Base-by-base conservation (phyloP, 2,888 invertebrate genomes). In the Xestoiulus laeticollis region DNA sequence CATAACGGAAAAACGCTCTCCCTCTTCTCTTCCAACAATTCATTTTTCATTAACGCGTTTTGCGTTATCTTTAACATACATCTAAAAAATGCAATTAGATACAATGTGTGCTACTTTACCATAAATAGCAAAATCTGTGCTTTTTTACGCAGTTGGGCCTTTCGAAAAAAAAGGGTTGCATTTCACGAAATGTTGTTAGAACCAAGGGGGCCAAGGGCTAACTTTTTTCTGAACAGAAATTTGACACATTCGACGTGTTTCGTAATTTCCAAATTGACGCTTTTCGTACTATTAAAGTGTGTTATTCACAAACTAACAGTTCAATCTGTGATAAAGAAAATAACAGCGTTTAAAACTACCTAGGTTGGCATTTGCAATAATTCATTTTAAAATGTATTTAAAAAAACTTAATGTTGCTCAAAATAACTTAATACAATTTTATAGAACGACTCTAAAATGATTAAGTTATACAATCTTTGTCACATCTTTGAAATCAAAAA, bases 71-170 rank as follows among this genome's bases (percentile, higher is more conserved):
- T 14, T 78, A 78, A 78, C 78, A 78, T 22, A 78, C 78, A 78
- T 78, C 78, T 78, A 14, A 78, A 59, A 78, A 78, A 78, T 30
- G 78, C 78, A 78, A 78, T 78, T 78, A 78, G 78, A 78, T 30
- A 78, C 78, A 78, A 78, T 78, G 78, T 30, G 78, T 78, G 78
- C 78, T 78, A 78, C 78, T 78, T 78, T 78, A 78, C 78, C 78
- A 30, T 78, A 78, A 78, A 78, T 78, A 78, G 78, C 78, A 26
- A 78, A 38, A 78, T 30, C 78, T 78, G n/a, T 78, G 78, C n/a
- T 78, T 78, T 30, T 78, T 30, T 30, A 26, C 68, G 68, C 68
- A 68, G n/a, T 30, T 26, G 30, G 78, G 30, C 30, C 78, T 26
- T 78, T 30, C 10, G 14, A 3, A 78, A 78, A 14, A 78, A 78